These are phyloP conservation scores for Cetoscarus ocellatus DNA, from an alignment of 2,797 vertebrate genomes.

Conservation along the genomic window DNA sequence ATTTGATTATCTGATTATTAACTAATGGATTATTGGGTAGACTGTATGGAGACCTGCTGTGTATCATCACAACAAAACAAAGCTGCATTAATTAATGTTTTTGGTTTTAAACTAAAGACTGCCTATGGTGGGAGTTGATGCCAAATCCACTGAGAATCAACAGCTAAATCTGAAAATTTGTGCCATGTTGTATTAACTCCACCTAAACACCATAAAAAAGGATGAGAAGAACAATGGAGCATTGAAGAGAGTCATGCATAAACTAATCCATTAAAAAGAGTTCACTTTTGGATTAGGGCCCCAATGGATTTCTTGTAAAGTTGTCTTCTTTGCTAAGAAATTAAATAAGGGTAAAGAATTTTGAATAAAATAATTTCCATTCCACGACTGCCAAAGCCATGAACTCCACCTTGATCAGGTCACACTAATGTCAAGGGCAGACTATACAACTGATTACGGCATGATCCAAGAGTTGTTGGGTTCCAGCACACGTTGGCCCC, in stretches of 20 bases:
- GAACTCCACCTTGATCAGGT: too few species aligned
- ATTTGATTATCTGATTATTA: constrained; percentile 36
- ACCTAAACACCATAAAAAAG: neutral
- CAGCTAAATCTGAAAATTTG: neutral
- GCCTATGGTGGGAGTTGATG: neutral
- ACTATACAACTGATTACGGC: too few species aligned
- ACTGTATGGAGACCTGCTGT: constrained; percentile 40
- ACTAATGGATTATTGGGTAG: constrained; percentile 21
- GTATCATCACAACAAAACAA: constrained; percentile 46
- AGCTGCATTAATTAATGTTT: constrained; percentile 4
- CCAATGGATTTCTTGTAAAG: too few species aligned
- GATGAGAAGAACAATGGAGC: neutral
- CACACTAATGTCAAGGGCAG: too few species aligned
- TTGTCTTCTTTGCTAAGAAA: neutral
- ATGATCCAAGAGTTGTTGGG: too few species aligned
- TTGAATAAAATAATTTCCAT: too few species aligned
- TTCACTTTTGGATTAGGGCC: neutral
- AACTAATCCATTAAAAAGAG: neutral
- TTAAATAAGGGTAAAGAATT: neutral
- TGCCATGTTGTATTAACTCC: neutral
- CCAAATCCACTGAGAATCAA: constrained; percentile 5
- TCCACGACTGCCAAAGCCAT: too few species aligned
- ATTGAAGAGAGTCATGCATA: neutral
- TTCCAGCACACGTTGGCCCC: too few species aligned
- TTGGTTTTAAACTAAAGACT: neutral